Conservation (phyloP, 2,113 vertebrate genomes). For the Myiopsitta monachus region DNA sequence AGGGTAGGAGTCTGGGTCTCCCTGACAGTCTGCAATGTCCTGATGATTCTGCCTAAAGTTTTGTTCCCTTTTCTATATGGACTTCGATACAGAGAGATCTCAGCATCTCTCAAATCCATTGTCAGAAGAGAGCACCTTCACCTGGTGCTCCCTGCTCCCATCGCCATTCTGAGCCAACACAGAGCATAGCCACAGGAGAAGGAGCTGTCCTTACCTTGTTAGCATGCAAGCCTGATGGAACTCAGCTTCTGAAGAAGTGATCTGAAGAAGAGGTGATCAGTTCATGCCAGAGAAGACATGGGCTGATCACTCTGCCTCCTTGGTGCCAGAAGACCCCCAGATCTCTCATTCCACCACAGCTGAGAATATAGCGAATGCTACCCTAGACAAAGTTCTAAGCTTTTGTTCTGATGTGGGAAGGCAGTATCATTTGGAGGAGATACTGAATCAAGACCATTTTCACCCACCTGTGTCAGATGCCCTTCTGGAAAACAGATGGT, state of each 20-base stretch:
- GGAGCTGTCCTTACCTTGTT: not conserved
- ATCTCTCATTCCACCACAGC: not conserved
- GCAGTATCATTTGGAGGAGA: not conserved
- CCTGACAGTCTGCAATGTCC: constrained; percentile 74
- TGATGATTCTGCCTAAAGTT: constrained; percentile 77
- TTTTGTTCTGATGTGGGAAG: not conserved
- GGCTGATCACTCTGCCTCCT: not conserved
- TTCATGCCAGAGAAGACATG: not conserved
- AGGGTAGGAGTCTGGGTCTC: constrained; percentile 71
- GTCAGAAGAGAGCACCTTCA: constrained; percentile 53
- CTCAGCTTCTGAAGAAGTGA: not conserved
- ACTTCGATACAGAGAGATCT: constrained; percentile 77
- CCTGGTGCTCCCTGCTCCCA: constrained; percentile 38
- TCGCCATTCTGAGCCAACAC: not conserved
- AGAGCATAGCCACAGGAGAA: not conserved
- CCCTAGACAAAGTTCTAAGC: not conserved
- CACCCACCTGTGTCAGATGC: not conserved
- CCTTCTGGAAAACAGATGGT: not conserved
- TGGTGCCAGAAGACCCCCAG: not conserved
- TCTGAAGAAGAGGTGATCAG: not conserved
- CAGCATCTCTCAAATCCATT: constrained; percentile 66
- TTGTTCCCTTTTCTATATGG: constrained; percentile 77
- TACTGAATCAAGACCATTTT: not conserved
- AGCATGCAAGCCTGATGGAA: not conserved
- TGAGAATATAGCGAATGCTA: not conserved